phyloP scores from a whole-genome alignment of 2,797 vertebrate species.

The Tachyglossus aculeatus region DNA sequence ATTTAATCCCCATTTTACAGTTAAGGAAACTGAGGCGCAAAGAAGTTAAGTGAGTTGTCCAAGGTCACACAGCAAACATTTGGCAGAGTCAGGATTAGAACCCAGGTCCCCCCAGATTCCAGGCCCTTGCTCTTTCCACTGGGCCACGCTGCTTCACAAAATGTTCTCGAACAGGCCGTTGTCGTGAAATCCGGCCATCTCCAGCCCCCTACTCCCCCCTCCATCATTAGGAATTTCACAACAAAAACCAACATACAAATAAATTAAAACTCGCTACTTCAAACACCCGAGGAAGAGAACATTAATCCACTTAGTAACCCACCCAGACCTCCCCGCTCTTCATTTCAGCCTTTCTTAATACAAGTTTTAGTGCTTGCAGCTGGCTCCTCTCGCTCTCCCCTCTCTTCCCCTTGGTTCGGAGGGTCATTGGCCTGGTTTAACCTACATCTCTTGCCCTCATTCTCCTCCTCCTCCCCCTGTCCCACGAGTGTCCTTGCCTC shows the following conservation, averaged over 20 bases:
- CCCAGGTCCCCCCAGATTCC: no score
- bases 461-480: conserved; percentile 39
- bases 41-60: no score
- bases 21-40: no score
- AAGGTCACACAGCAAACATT: no score
- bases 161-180: no score
- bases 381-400: conserved; percentile 32
- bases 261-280: conserved; percentile 59
- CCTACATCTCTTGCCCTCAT: conserved; percentile 53
- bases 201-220: neutral
- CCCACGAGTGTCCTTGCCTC: conserved; percentile 23
- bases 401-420: conserved; percentile 44
- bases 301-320: conserved; percentile 52
- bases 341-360: conserved; percentile 38
- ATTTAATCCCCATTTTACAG: no score
- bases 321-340: conserved; percentile 40
- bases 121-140: no score
- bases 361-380: conserved; percentile 52
- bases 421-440: conserved; percentile 59
- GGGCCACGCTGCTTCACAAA: no score
- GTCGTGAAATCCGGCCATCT: neutral
- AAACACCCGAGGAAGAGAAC: conserved; percentile 53
- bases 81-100: no score
- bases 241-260: conserved; percentile 52
- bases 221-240: conserved; percentile 51